Percentiles rank a stretch among this genome's conserved stretches.
phyloP scores from a whole-genome alignment of 1,140 invertebrate species.

The Metopolophium dirhodum region DNA sequence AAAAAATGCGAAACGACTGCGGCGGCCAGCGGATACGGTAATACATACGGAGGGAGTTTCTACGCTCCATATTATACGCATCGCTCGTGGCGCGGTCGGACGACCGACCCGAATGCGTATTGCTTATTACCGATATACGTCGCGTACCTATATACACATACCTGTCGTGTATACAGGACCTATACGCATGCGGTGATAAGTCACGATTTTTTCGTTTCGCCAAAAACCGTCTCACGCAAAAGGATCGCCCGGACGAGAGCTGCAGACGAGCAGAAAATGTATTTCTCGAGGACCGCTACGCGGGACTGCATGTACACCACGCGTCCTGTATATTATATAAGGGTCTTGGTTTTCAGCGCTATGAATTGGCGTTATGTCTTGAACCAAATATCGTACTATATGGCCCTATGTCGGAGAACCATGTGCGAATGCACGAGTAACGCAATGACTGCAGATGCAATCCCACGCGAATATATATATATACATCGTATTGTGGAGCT shows the following conservation, averaged over 20 bases:
- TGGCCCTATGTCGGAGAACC: too few relatives aligned
- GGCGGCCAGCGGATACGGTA: too few relatives aligned
- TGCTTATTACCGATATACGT: not conserved
- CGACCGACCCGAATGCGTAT: not conserved
- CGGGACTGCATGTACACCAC: not conserved
- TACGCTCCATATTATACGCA: not conserved
- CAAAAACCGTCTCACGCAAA: not conserved
- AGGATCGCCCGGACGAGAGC: not conserved
- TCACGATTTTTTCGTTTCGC: not conserved
- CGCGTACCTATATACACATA: too few relatives aligned
- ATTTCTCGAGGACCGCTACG: not conserved
- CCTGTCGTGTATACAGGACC: too few relatives aligned
- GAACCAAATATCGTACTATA: too few relatives aligned
- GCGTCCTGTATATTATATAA: too few relatives aligned
- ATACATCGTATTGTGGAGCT: too few relatives aligned
- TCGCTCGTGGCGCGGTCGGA: not conserved
- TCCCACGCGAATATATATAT: too few relatives aligned
- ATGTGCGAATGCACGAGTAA: too few relatives aligned
- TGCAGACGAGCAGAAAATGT: not conserved
- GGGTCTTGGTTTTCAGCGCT: too few relatives aligned
- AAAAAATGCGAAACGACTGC: not conserved
- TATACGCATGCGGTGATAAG: not conserved
- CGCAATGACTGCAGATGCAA: too few relatives aligned
- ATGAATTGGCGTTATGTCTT: too few relatives aligned
- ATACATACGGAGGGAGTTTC: not conserved